Evolutionary conservation across 2,113 vertebrate genomes (phyloP), one percentile per base, ranked within the genome.

Genomic region (Pseudorectes ferrugineus): DNA sequence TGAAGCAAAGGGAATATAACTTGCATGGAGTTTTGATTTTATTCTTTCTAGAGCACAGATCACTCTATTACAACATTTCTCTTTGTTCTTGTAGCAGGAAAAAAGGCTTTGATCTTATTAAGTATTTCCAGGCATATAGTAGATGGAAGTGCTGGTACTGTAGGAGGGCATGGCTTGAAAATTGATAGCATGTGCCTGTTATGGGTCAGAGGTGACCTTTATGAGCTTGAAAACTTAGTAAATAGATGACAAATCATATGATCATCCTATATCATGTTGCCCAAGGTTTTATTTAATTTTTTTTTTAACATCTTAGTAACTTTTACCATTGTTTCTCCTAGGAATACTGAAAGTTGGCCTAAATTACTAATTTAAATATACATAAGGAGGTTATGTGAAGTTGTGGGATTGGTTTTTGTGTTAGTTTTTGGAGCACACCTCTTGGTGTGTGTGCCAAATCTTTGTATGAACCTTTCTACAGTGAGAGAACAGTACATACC

Each of bases 111-210:
- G 98, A 99, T 99, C 98, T 98, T 98, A 98, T 98, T 98, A 98
- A 99, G 98, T 98, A 99, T 99, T 99, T 99, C 98, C 99, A 99
- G 99, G 98, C 98, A 97, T 98, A 96, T 93, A 92, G 97, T 97
- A 94, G 96, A 94, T 96, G 96, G 92, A 95, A 95, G 95, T 88
- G 73, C 95, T 97, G 95, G 93, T 97, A 86, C 92, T 96, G 77
- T 93, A 98, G 95, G 98, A 96, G 97, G 97, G 94, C 97, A 97
- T 97, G 97, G 97, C 92, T 93, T 97, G 97, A 97, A 98, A 99
- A 99, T 98, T 98, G 98, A 98, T 98, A 98, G 98, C 98, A 98
- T 98, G 98, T 99, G 99, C 97, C 97, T 96, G 82, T 93, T 97
- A 81, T 49, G 94, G 98, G 98, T 98, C 98, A 98, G 97, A 98